These are phyloP conservation scores for Hiodon alosoides DNA, from an alignment of 2,113 vertebrate species.

Conservation along the genomic window DNA sequence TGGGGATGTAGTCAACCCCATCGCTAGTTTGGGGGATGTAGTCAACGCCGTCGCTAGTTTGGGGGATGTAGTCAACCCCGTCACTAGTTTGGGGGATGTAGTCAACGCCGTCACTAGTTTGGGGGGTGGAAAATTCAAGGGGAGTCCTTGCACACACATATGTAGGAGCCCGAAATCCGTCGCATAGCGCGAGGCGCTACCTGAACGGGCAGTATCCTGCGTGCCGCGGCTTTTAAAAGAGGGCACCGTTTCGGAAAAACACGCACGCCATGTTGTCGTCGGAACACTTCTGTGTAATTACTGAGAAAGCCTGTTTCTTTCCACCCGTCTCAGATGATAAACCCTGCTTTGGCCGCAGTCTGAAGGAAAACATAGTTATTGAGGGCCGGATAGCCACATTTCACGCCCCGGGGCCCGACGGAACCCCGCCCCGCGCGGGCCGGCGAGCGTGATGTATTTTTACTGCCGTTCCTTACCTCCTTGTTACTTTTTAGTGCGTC, in stretches of 20 bases:
- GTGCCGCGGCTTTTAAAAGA: neutral
- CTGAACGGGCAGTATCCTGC: too few relatives aligned
- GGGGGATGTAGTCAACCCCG: too few relatives aligned
- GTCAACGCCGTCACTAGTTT: too few relatives aligned
- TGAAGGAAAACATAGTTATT: slow-evolving; percentile 28
- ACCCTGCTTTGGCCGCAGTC: slow-evolving; percentile 33
- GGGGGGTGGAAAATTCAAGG: too few relatives aligned
- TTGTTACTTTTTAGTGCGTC: slow-evolving; percentile 57
- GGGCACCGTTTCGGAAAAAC: slow-evolving; percentile 35
- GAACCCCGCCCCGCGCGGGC: slow-evolving; percentile 11
- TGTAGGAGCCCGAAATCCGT: too few relatives aligned
- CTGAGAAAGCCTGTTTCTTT: slow-evolving; percentile 39
- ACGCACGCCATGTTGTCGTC: slow-evolving; percentile 44
- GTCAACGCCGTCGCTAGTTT: too few relatives aligned
- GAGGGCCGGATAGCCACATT: slow-evolving; percentile 34
- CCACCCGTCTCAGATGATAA: slow-evolving; percentile 33
- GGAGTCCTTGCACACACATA: too few relatives aligned
- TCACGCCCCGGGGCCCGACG: slow-evolving; percentile 23
- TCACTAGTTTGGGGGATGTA: too few relatives aligned
- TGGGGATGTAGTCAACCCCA: too few relatives aligned
- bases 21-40: too few relatives aligned
- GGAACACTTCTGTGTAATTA: slow-evolving; percentile 45
- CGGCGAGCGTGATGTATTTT: slow-evolving; percentile 44
- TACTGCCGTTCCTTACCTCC: slow-evolving; percentile 48
- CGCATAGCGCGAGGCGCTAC: too few relatives aligned